These are phyloP conservation scores for Chesias legatella DNA, from an alignment of 2,888 invertebrate genomes.

Conservation along the genomic window DNA sequence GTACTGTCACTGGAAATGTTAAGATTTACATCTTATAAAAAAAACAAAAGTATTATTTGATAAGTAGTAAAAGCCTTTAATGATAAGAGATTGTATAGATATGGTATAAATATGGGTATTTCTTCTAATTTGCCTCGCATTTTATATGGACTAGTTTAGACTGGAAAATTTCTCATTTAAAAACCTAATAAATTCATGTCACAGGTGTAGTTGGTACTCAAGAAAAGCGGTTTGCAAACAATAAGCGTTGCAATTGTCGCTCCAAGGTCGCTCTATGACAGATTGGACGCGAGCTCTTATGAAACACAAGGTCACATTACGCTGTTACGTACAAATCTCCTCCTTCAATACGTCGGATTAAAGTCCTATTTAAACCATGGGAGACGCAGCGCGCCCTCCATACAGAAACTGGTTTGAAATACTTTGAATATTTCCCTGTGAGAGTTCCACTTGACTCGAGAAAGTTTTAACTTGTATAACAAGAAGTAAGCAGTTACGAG, in stretches of 20 bases:
- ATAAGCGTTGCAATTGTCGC: slow-evolving; percentile 38
- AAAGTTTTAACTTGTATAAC: slow-evolving; percentile 33
- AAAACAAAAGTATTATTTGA: too few relatives aligned
- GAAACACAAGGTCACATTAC: slow-evolving; percentile 30
- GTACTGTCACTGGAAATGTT: too few relatives aligned
- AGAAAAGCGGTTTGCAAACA: slow-evolving; percentile 36
- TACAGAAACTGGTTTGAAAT: slow-evolving; percentile 30
- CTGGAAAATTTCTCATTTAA: neutral
- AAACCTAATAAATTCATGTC: slow-evolving; percentile 3
- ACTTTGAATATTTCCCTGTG: slow-evolving; percentile 30
- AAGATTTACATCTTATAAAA: too few relatives aligned
- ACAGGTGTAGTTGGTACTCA: slow-evolving; percentile 23
- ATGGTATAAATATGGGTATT: too few relatives aligned
- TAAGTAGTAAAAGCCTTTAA: too few relatives aligned
- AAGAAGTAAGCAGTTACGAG: slow-evolving; percentile 18
- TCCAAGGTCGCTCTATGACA: slow-evolving; percentile 44
- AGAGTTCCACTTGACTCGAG: slow-evolving; percentile 28
- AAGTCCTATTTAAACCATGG: slow-evolving; percentile 8
- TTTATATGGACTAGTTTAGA: neutral
- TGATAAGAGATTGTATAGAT: too few relatives aligned
- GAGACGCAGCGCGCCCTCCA: slow-evolving; percentile 15
- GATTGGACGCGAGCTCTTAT: slow-evolving; percentile 37
- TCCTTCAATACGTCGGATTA: slow-evolving; percentile 21
- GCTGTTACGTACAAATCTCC: slow-evolving; percentile 11
- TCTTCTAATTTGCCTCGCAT: neutral